Evolutionary conservation across 2,113 vertebrate species (phyloP).

Genomic region (Brachionichthys hirsutus): DNA sequence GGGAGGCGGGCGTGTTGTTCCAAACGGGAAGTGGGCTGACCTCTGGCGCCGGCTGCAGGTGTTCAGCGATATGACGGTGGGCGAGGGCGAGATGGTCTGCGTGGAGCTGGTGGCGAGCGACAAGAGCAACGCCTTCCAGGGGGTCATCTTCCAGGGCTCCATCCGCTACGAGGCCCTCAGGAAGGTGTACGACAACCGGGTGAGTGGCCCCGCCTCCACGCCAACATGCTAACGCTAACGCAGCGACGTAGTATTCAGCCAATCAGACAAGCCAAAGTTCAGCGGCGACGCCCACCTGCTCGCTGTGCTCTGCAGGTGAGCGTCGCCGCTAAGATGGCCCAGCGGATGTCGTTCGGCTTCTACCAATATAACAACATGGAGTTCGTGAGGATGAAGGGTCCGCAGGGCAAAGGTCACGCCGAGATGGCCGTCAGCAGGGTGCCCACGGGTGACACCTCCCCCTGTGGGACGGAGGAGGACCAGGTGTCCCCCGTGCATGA

Average conservation of each 20-base stretch:
- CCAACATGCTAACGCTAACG: too few relatives aligned
- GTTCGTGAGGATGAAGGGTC: conserved; percentile 98
- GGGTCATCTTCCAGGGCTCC: conserved; percentile 98
- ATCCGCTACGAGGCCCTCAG: conserved; percentile 97
- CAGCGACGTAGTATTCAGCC: too few relatives aligned
- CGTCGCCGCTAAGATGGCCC: conserved; percentile 97
- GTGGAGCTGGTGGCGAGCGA: conserved; percentile 98
- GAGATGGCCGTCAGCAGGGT: conserved; percentile 98
- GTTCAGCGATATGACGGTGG: conserved; percentile 96
- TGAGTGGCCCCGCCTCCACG: conserved; percentile 64
- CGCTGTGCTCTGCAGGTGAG: conserved; percentile 82
- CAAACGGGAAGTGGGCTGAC: too few relatives aligned
- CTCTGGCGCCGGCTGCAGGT: conserved; percentile 77
- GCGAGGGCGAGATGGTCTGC: conserved; percentile 98
- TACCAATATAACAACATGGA: conserved; percentile 99
- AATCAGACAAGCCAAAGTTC: too few relatives aligned
- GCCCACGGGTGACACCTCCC: conserved; percentile 93
- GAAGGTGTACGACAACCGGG: conserved; percentile 98
- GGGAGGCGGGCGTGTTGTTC: too few relatives aligned
- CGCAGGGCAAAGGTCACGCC: conserved; percentile 95
- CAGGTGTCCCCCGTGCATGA: conserved; percentile 90
- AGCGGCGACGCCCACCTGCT: too few relatives aligned
- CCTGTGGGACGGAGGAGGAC: conserved; percentile 90
- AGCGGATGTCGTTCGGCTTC: conserved; percentile 97
- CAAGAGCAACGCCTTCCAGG: conserved; percentile 94